phyloP scores from a whole-genome alignment of 2,888 invertebrate species.

The Dorcus hopei region DNA sequence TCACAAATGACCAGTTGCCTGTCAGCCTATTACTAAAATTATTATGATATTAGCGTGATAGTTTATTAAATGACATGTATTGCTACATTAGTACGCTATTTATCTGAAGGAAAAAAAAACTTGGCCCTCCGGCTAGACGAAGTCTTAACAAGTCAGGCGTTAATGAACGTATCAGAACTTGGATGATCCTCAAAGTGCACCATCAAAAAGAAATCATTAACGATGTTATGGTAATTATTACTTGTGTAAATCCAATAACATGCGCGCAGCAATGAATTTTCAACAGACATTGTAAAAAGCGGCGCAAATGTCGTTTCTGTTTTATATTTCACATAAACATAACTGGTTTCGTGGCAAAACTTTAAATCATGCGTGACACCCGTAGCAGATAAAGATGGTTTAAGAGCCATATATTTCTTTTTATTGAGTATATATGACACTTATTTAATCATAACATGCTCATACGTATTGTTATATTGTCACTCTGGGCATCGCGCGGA shows the following conservation, averaged over 20 bases:
- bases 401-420: conserved; percentile 14
- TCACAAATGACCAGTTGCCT: conserved; percentile 14
- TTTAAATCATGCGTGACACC: conserved; percentile 15
- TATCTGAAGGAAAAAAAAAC: conserved; percentile 16
- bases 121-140: conserved; percentile 14
- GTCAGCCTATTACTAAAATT: conserved; percentile 12
- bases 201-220: too few species aligned
- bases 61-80: conserved; percentile 21
- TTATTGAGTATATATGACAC: conserved; percentile 11
- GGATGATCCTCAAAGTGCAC: conserved; percentile 19
- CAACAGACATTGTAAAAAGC: background rate
- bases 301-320: background rate
- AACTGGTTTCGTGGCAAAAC: conserved; percentile 13
- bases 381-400: conserved; percentile 11
- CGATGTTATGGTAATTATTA: too few species aligned
- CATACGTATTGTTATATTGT: conserved; percentile 13
- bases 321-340: conserved; percentile 11
- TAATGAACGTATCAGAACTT: conserved; percentile 26
- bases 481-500: conserved; percentile 6
- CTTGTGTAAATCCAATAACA: too few species aligned
- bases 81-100: conserved; percentile 18
- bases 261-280: too few species aligned
- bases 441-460: conserved; percentile 18
- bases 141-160: conserved; percentile 13
- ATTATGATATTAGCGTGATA: conserved; percentile 23